These are phyloP conservation scores for Octonoba sinensis DNA, from an alignment of 2,888 invertebrate genomes.

Conservation along the genomic window DNA sequence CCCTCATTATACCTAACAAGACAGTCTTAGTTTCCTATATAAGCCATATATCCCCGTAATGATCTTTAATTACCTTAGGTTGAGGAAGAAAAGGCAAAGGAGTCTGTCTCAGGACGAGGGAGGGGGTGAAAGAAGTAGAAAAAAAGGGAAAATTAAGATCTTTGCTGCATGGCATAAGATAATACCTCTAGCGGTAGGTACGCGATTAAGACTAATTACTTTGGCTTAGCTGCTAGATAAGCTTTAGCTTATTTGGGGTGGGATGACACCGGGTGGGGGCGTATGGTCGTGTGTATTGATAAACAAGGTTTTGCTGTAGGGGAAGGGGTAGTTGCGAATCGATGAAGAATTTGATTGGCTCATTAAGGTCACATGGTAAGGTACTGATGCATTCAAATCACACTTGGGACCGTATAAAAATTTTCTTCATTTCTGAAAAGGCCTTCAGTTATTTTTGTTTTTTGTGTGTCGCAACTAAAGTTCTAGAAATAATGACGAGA, in stretches of 20 bases:
- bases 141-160: constrained; percentile 62
- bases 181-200: constrained; percentile 62
- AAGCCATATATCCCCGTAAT: constrained; percentile 63
- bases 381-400: constrained; percentile 51
- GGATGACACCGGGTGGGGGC: constrained; percentile 13
- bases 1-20: constrained; percentile 64
- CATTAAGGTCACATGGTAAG: constrained; percentile 50
- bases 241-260: constrained; percentile 44
- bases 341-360: constrained; percentile 61
- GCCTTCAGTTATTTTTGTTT: no score
- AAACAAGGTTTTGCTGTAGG: constrained; percentile 53
- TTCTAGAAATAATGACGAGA: no score
- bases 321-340: constrained; percentile 29
- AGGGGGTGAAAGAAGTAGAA: constrained; percentile 7
- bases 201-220: constrained; percentile 63
- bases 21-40: constrained; percentile 62
- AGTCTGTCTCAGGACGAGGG: constrained; percentile 19
- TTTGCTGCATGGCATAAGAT: constrained; percentile 56
- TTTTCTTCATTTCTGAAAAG: background rate
- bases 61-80: constrained; percentile 62
- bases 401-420: constrained; percentile 42
- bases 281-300: constrained; percentile 45
- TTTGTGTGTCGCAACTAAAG: no score
- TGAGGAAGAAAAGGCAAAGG: constrained; percentile 50
- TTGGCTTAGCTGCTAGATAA: constrained; percentile 60